A percentile compares a stretch with the other conserved stretches of the same genome.
Evolutionary conservation across 35 echinoderm and acorn worm genomes (phyloP).

Genomic region (Patiria miniata): DNA sequence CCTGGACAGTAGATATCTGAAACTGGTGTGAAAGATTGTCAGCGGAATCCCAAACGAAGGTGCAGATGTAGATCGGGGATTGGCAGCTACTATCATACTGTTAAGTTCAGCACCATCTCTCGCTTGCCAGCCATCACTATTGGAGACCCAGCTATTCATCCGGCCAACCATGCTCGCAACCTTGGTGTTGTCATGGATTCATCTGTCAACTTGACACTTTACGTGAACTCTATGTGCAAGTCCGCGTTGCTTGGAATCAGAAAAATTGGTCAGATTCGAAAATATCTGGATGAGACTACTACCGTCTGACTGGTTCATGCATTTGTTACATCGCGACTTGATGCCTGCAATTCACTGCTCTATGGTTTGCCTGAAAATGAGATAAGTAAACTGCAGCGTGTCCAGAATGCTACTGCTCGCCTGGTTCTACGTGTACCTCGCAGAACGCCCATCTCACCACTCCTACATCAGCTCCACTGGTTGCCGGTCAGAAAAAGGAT

Average conservation of each 20-base stretch:
- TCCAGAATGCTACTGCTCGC: constrained; percentile 31
- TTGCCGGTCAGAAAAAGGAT: constrained; percentile 52
- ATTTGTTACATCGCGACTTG: constrained; percentile 47
- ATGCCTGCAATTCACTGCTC: constrained; percentile 50
- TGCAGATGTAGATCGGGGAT: too few species aligned
- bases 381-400: constrained; percentile 41
- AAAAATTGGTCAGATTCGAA: background rate
- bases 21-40: too few species aligned
- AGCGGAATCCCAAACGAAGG: too few species aligned
- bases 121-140: background rate
- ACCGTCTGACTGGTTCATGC: background rate
- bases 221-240: background rate
- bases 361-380: constrained; percentile 28
- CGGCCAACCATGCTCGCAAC: background rate
- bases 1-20: too few species aligned
- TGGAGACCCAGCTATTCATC: background rate
- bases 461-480: constrained; percentile 47
- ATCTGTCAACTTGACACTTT: background rate
- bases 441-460: constrained; percentile 37
- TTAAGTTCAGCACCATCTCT: background rate
- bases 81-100: too few species aligned
- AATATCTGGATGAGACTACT: constrained; percentile 1
- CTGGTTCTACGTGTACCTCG: constrained; percentile 14
- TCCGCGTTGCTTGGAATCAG: background rate
- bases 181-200: constrained; percentile 29